These are phyloP conservation scores for Fragum sueziense DNA, from an alignment of 2,888 invertebrate species.

Conservation along the genomic window DNA sequence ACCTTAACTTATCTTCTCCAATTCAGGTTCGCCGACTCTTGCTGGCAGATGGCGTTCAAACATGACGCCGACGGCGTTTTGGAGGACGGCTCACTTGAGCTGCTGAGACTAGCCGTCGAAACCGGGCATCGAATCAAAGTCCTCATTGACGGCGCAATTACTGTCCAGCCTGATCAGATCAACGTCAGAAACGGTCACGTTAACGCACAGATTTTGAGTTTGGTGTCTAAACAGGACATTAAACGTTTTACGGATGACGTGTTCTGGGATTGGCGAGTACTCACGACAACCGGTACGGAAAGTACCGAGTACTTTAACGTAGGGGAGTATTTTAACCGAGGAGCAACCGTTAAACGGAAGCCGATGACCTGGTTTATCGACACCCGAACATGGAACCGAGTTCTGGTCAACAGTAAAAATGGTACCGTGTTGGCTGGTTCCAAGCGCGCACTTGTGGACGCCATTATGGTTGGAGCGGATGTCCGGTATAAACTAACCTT, in stretches of 20 bases:
- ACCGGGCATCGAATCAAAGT: slow-evolving; percentile 59
- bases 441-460: slow-evolving; percentile 45
- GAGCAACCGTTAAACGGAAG: slow-evolving; percentile 45
- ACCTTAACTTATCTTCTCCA: too few relatives aligned
- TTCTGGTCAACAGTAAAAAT: slow-evolving; percentile 48
- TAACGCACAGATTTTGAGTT: slow-evolving; percentile 56
- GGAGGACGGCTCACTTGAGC: slow-evolving; percentile 55
- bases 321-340: slow-evolving; percentile 57
- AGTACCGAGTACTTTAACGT: slow-evolving; percentile 57
- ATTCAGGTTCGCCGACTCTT: slow-evolving; percentile 55
- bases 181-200: slow-evolving; percentile 57
- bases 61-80: slow-evolving; percentile 54
- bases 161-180: slow-evolving; percentile 59
- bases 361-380: slow-evolving; percentile 63
- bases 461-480: slow-evolving; percentile 56
- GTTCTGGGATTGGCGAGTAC: slow-evolving; percentile 60
- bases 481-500: slow-evolving; percentile 55
- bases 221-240: slow-evolving; percentile 59
- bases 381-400: slow-evolving; percentile 58
- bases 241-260: slow-evolving; percentile 57
- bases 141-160: slow-evolving; percentile 54
- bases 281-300: slow-evolving; percentile 59
- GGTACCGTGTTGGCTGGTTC: slow-evolving; percentile 46
- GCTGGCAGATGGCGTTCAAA: slow-evolving; percentile 63
- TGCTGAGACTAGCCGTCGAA: slow-evolving; percentile 55